phyloP scores from a whole-genome alignment of 2,113 vertebrate genomes.

The Brachyhypopomus gauderio region DNA sequence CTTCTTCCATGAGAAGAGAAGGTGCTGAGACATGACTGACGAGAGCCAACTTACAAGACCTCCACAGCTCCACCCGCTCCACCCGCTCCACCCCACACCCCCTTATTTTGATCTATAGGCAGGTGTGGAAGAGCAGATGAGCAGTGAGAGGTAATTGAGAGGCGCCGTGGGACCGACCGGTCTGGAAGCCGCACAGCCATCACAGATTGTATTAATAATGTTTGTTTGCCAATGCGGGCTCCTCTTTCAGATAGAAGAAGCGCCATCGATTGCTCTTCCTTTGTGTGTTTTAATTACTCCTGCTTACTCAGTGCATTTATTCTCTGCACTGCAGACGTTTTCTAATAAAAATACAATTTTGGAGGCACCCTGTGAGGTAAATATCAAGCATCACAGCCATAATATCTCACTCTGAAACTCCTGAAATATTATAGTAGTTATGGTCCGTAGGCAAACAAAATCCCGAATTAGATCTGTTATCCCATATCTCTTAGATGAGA shows the following conservation, averaged over 20 bases:
- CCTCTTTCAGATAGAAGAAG: background rate
- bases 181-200: background rate
- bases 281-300: background rate
- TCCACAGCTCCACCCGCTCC: too few species aligned
- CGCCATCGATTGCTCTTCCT: background rate
- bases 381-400: background rate
- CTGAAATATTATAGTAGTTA: background rate
- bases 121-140: slow-evolving; percentile 2
- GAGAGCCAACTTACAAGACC: background rate
- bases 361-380: background rate
- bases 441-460: too few species aligned
- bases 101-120: background rate
- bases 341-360: too few species aligned
- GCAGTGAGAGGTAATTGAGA: background rate
- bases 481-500: too few species aligned
- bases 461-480: too few species aligned
- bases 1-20: background rate
- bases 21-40: background rate
- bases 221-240: background rate
- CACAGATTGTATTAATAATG: background rate
- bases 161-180: background rate
- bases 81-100: too few species aligned
- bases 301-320: background rate
- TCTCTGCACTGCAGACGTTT: background rate
- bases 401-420: background rate